Percentiles rank a stretch among this genome's conserved stretches.
Evolutionary conservation across 2,888 invertebrate species (phyloP).

Genomic region (Vesta saturnalis): DNA sequence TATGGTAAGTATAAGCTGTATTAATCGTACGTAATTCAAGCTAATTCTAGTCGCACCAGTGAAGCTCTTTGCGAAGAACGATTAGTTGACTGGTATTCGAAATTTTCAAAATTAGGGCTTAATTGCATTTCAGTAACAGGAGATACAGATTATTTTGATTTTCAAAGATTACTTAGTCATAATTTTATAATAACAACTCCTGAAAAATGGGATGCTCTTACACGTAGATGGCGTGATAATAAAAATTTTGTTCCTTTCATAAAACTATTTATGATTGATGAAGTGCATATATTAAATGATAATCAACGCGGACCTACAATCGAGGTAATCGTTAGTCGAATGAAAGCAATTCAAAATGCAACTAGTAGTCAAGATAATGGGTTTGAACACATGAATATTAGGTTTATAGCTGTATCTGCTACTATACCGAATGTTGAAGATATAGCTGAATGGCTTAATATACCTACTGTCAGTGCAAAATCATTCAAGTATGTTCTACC

Average conservation of each 20-base stretch:
- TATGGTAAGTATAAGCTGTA: slow-evolving; percentile 70
- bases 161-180: slow-evolving; percentile 58
- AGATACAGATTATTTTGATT: slow-evolving; percentile 75
- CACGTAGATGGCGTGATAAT: slow-evolving; percentile 78
- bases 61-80: slow-evolving; percentile 80
- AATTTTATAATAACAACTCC: slow-evolving; percentile 83
- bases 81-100: slow-evolving; percentile 75
- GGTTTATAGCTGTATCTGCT: slow-evolving; percentile 83
- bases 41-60: slow-evolving; percentile 76
- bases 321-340: slow-evolving; percentile 80
- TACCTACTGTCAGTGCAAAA: slow-evolving; percentile 62
- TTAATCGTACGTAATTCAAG: slow-evolving; percentile 15
- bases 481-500: slow-evolving; percentile 63
- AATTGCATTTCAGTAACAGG: slow-evolving; percentile 79
- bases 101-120: slow-evolving; percentile 72
- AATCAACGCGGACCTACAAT: slow-evolving; percentile 76
- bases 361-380: background rate
- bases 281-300: slow-evolving; percentile 81
- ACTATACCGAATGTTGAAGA: slow-evolving; percentile 83
- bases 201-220: slow-evolving; percentile 86
- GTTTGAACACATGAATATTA: slow-evolving; percentile 47
- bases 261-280: slow-evolving; percentile 78
- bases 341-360: slow-evolving; percentile 75
- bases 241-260: slow-evolving; percentile 70
- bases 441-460: slow-evolving; percentile 76